Percentiles rank a stretch among this genome's conserved stretches.
These are phyloP conservation scores for Myocastor coypus DNA, from an alignment of 2,113 vertebrate genomes.

Conservation along the genomic window DNA sequence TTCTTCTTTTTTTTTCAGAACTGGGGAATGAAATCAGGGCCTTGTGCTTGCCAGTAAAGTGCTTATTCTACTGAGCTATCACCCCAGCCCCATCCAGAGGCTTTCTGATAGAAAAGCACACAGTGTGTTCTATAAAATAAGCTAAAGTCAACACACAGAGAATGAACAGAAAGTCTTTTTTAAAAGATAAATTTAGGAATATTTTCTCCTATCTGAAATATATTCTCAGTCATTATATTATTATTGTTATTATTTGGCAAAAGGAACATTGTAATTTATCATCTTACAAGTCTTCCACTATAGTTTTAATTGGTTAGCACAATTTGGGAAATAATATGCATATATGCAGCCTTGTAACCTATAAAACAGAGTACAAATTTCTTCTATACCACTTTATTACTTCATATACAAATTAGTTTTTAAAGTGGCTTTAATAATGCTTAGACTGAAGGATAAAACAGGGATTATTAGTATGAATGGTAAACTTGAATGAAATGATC, in stretches of 20 bases:
- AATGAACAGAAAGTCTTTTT: not conserved
- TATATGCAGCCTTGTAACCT: not conserved
- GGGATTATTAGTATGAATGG: not conserved
- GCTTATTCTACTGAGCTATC: too few relatives aligned
- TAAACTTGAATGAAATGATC: not conserved
- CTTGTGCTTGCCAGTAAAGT: too few relatives aligned
- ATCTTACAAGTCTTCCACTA: not conserved
- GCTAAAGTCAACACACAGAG: not conserved
- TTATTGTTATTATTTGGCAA: not conserved
- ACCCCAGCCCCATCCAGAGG: not conserved
- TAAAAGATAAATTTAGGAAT: not conserved
- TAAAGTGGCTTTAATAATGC: not conserved
- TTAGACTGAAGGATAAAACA: not conserved
- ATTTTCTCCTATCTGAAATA: not conserved
- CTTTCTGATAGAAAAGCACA: not conserved
- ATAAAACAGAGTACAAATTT: not conserved
- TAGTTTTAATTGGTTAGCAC: constrained; percentile 2
- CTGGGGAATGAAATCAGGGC: too few relatives aligned
- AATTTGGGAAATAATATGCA: not conserved
- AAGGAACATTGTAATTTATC: not conserved
- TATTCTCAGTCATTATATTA: not conserved
- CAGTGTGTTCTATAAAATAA: not conserved
- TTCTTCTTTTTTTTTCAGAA: too few relatives aligned
- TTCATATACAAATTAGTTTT: not conserved
- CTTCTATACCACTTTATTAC: not conserved